phyloP scores from a whole-genome alignment of 2,113 vertebrate species.

The Pseudolaguvia tuberculata region DNA sequence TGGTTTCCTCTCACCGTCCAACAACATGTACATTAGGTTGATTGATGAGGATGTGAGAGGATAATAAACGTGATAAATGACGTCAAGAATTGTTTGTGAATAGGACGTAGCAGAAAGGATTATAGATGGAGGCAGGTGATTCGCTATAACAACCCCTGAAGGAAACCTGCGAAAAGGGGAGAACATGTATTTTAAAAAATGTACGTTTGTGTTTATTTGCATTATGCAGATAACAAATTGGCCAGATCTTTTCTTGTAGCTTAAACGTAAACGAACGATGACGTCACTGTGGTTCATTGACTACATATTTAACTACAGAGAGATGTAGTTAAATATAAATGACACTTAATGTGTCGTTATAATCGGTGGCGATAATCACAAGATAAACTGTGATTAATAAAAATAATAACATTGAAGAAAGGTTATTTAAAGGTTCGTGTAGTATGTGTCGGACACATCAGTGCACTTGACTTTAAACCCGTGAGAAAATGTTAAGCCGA shows the following conservation, averaged over 20 bases:
- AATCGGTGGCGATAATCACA: background rate
- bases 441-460: slow-evolving; percentile 20
- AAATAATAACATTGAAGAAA: background rate
- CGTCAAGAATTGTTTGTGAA: too few species aligned
- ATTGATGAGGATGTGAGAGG: too few species aligned
- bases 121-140: too few species aligned
- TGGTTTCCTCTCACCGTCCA: too few species aligned
- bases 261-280: background rate
- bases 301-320: too few species aligned
- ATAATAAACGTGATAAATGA: too few species aligned
- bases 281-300: background rate
- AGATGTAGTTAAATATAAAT: too few species aligned
- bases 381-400: background rate
- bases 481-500: slow-evolving; percentile 31
- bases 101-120: too few species aligned
- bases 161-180: too few species aligned
- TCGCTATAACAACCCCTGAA: too few species aligned
- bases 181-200: background rate
- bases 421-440: background rate
- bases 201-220: background rate
- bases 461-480: slow-evolving; percentile 46
- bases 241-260: background rate
- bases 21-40: too few species aligned
- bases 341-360: background rate
- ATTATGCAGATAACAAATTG: background rate